A percentile compares a stretch with the other conserved stretches of the same genome.
phyloP scores from a whole-genome alignment of 2,113 vertebrate genomes.

The Steatornis caripensis region DNA sequence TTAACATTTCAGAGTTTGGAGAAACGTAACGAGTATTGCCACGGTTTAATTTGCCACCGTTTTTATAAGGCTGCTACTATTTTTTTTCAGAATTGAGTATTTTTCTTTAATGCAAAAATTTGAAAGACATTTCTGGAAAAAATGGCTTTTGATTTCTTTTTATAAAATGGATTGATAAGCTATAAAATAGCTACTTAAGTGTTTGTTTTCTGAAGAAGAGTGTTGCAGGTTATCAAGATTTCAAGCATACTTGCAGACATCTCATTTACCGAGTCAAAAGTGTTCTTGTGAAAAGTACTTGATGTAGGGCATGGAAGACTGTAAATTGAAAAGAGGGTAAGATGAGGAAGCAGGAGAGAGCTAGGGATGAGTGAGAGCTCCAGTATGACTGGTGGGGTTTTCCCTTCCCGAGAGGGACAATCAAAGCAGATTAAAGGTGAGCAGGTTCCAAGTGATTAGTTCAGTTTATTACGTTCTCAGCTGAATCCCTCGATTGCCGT shows the following conservation, averaged over 20 bases:
- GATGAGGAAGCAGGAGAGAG: not conserved
- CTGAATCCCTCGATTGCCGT: not conserved
- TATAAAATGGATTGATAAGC: not conserved
- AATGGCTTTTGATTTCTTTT: not conserved
- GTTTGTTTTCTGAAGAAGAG: not conserved
- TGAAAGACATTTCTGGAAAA: not conserved
- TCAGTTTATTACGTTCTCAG: conserved; percentile 16
- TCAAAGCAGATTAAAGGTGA: not conserved
- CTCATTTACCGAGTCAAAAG: not conserved
- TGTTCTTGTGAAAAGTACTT: not conserved
- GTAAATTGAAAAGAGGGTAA: not conserved
- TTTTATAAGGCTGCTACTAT: not conserved
- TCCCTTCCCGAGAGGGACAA: not conserved
- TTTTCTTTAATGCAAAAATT: not conserved
- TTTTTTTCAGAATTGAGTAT: not conserved
- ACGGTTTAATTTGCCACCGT: not conserved
- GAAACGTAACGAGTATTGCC: not conserved
- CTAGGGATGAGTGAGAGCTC: not conserved
- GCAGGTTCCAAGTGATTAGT: conserved; percentile 8
- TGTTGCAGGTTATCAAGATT: not conserved
- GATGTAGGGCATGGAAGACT: not conserved
- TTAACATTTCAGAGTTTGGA: not conserved
- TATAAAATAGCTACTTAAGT: not conserved
- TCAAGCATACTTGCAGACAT: not conserved
- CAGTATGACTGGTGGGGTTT: not conserved